phyloP scores from a whole-genome alignment of 2,113 vertebrate genomes.

The Onychostruthus taczanowskii region DNA sequence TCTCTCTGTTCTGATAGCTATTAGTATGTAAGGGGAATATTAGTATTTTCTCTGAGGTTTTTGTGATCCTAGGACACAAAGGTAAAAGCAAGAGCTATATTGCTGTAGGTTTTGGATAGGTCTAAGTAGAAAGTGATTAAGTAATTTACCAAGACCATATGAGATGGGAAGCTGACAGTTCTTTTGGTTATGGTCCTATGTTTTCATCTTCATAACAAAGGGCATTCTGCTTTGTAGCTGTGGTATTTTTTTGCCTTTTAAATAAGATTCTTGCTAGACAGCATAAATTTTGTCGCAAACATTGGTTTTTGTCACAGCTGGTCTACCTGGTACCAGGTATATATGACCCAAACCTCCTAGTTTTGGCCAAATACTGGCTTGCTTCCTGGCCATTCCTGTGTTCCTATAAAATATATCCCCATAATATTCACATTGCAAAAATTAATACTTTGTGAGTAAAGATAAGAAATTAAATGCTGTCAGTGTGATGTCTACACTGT shows the following conservation, averaged over 20 bases:
- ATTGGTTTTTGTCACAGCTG: not conserved
- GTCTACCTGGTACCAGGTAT: not conserved
- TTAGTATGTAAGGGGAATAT: not conserved
- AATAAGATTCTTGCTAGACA: not conserved
- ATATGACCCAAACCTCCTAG: not conserved
- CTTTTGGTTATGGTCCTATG: not conserved
- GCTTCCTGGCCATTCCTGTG: not conserved
- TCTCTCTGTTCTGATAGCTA: not conserved
- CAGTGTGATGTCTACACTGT: not conserved
- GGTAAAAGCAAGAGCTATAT: not conserved
- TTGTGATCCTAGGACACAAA: not conserved
- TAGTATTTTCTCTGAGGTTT: not conserved
- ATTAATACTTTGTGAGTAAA: not conserved
- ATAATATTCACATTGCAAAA: not conserved
- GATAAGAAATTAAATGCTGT: not conserved
- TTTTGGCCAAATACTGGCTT: not conserved
- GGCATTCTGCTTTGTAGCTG: not conserved
- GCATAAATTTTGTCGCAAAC: not conserved
- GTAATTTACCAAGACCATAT: not conserved
- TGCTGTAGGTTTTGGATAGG: not conserved
- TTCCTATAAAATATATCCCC: not conserved
- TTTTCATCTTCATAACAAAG: not conserved
- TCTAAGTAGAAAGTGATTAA: not conserved
- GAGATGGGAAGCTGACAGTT: not conserved
- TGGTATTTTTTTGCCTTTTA: not conserved